Percentiles rank a stretch among this genome's conserved stretches.
These are phyloP conservation scores for Dromaius novaehollandiae DNA, from an alignment of 2,113 vertebrate species.

Conservation along the genomic window DNA sequence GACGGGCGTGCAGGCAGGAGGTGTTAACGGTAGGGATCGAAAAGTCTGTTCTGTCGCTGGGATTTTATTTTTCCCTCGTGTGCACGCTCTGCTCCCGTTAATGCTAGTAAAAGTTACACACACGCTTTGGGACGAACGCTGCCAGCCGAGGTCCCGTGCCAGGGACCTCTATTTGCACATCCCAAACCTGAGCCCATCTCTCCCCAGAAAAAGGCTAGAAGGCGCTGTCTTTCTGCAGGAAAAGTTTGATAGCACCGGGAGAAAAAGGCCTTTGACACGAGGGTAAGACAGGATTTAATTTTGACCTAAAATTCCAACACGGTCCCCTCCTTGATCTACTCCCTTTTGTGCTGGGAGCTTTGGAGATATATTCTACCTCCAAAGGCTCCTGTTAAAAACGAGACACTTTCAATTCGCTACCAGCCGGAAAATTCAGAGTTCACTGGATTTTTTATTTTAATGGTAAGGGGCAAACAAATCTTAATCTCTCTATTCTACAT, in stretches of 20 bases:
- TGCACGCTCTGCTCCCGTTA: not conserved
- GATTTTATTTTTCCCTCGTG: not conserved
- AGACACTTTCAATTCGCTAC: not conserved
- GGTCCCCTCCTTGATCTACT: not conserved
- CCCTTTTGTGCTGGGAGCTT: not conserved
- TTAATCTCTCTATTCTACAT: conserved; percentile 56
- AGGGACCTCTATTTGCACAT: accelerated
- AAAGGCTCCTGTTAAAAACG: not conserved
- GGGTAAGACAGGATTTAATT: not conserved
- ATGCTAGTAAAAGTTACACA: accelerated
- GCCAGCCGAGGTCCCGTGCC: not conserved
- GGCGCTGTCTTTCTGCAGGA: not conserved
- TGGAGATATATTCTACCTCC: not conserved
- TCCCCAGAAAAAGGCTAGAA: not conserved
- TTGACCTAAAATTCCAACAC: not conserved
- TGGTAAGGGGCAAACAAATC: conserved; percentile 69
- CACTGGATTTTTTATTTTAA: conserved; percentile 24
- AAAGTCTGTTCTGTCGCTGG: not conserved
- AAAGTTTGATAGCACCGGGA: not conserved
- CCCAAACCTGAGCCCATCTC: not conserved
- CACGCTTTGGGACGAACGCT: accelerated
- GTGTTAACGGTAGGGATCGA: not conserved
- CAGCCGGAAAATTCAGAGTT: conserved; percentile 22
- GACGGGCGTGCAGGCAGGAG: accelerated
- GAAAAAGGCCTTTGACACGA: not conserved